These are phyloP conservation scores for Apantesis nais DNA, from an alignment of 2,888 invertebrate genomes.

Conservation along the genomic window DNA sequence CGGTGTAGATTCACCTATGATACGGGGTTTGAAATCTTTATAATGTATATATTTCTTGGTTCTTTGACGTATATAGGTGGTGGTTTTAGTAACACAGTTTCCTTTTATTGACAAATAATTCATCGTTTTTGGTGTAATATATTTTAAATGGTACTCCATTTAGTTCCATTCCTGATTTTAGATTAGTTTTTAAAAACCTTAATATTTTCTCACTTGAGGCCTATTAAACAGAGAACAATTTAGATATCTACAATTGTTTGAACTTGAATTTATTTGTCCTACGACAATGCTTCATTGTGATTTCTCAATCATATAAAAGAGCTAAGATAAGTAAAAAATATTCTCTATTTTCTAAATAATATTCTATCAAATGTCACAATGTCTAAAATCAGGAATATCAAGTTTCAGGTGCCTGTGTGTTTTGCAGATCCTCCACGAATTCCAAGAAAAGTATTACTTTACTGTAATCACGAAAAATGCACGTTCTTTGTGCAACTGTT, in stretches of 20 bases:
- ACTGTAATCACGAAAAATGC: constrained; percentile 26
- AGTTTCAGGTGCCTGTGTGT: constrained; percentile 30
- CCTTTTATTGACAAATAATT: too few species aligned
- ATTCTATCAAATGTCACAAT: constrained; percentile 23
- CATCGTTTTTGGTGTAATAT: too few species aligned
- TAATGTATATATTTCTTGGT: neutral
- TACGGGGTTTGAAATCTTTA: neutral
- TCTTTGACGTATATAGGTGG: neutral
- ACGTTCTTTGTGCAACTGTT: constrained; percentile 7
- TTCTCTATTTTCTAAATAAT: constrained; percentile 21
- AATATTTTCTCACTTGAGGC: too few species aligned
- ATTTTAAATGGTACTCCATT: too few species aligned
- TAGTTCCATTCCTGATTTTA: too few species aligned
- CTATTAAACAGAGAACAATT: too few species aligned
- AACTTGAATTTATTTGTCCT: too few species aligned
- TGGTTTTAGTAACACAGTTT: neutral
- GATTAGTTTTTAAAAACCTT: too few species aligned
- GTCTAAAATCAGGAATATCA: constrained; percentile 10
- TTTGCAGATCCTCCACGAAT: constrained; percentile 23
- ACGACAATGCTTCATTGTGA: too few species aligned
- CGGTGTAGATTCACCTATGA: neutral
- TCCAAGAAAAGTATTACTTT: constrained; percentile 24
- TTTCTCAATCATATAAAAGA: neutral
- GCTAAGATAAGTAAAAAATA: too few species aligned
- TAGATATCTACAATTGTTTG: too few species aligned